A percentile compares a stretch with the other conserved stretches of the same genome.
phyloP scores from a whole-genome alignment of 2,113 vertebrate species.

The Oxygymnocypris stewartii region DNA sequence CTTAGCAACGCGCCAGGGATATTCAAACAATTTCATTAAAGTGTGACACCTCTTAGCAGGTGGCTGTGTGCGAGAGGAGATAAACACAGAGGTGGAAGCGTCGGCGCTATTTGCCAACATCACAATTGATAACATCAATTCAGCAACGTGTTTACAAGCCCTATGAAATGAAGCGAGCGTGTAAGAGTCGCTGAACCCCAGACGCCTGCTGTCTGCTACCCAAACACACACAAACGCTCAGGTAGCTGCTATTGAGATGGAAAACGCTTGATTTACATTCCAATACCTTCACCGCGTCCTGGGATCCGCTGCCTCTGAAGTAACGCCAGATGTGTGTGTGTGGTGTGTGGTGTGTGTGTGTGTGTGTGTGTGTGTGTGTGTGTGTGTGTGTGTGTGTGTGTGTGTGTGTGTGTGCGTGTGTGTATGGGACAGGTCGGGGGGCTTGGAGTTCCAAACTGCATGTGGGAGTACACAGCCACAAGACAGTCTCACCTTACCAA shows the following conservation, averaged over 20 bases:
- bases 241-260: conserved; percentile 32
- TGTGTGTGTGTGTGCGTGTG: no score
- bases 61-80: conserved; percentile 97
- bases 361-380: not conserved
- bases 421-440: no score
- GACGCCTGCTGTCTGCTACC: conserved; percentile 11
- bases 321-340: not conserved
- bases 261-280: conserved; percentile 27
- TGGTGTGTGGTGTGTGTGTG: no score
- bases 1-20: conserved; percentile 97
- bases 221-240: conserved; percentile 15
- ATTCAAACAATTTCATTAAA: conserved; percentile 99
- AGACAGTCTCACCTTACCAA: no score
- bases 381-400: no score
- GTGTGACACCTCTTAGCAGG: conserved; percentile 99
- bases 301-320: conserved; percentile 4
- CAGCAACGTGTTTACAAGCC: conserved; percentile 92
- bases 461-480: no score
- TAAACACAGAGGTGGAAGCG: conserved; percentile 97
- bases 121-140: conserved; percentile 96
- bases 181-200: conserved; percentile 48
- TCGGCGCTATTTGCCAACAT: conserved; percentile 97
- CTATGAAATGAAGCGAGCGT: conserved; percentile 80
- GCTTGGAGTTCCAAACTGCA: no score
- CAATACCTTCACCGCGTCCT: conserved; percentile 10